phyloP scores from a whole-genome alignment of 64 coral and sea anemone species.

The Porites australiensis region DNA sequence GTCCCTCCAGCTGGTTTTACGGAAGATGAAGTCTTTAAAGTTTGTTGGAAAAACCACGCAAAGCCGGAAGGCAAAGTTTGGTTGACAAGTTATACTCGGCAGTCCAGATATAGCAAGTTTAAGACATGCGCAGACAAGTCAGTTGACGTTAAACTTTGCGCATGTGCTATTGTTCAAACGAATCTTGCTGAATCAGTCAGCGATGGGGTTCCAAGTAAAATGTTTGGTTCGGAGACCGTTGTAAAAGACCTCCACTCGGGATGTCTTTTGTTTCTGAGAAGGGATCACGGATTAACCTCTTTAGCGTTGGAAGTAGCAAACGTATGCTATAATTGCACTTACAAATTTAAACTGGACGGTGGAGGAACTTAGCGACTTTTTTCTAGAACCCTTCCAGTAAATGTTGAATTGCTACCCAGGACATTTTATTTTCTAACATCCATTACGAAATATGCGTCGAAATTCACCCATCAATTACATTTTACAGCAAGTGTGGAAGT shows the following conservation, averaged over 20 bases:
- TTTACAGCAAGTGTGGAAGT: not conserved
- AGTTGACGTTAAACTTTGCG: constrained; percentile 50
- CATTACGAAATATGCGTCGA: not conserved
- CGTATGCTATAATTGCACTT: not conserved
- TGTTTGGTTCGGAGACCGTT: constrained; percentile 10
- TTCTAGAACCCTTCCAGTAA: not conserved
- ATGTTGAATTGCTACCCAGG: not conserved
- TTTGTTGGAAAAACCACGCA: constrained; percentile 20
- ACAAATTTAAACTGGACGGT: not conserved
- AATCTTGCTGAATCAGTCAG: not conserved
- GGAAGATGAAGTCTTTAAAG: constrained; percentile 72
- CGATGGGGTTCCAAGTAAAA: not conserved
- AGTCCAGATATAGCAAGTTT: constrained; percentile 54
- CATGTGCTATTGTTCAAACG: not conserved
- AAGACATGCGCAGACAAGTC: constrained; percentile 47
- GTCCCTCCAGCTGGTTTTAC: not conserved
- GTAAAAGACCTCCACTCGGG: not conserved
- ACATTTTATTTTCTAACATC: constrained; percentile 19
- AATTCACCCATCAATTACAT: too few relatives aligned
- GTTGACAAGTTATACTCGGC: not conserved
- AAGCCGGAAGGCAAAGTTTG: not conserved
- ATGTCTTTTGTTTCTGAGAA: not conserved
- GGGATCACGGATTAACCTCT: not conserved
- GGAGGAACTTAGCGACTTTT: not conserved
- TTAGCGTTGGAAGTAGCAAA: constrained; percentile 2